Base-by-base conservation (phyloP, 2,888 invertebrate species). In the Tanytarsus gracilentus region DNA sequence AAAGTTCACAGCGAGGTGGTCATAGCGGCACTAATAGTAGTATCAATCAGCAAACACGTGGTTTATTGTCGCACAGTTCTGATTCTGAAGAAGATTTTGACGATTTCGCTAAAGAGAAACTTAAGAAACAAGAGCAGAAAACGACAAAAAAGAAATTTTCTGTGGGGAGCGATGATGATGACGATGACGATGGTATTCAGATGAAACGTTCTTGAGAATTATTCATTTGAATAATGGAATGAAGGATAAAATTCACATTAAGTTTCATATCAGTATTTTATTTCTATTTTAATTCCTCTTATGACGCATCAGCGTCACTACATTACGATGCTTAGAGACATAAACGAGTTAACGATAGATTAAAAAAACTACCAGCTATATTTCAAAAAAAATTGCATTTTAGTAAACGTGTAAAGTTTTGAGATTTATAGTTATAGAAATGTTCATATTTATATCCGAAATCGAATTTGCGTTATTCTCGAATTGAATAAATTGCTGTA, bases 181-280 rank as follows among this genome's bases (percentile, higher is more conserved):
- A 50, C 14, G 50, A 50, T 9, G 44, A 44, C 1, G 50, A 29
- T 18, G 26, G 26, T 14, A 7, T 30, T 30, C 30, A 30, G 30
- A 50, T 50, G 27, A 50, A 50, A 50, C 26, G 50, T 14, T 50
- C 50, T 16, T 50, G 50, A 50, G 50, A 50, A 6, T 27, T 50
- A 16, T 50, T 50, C 8, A 50, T 50, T 2, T 50, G 29, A 50
- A 21, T n/a, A n/a, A 50, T 50, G 4, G 8, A 9, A 44, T 44
- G 21, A 8, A 44, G 8, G 33, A 33, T 33, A 11, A 4, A 8
- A 4, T 11, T 50, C 50, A 25, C 26, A 50, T 50, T 50, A 25
- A n/a, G 26, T n/a, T n/a, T 26, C 14, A 25, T 26, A 25, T 50
- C 36, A 36, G n/a, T 16, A 36, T 36, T 7, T 29, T 29, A 36